Evolutionary conservation across 2,113 vertebrate species (phyloP).

Genomic region (Sylvia atricapilla): DNA sequence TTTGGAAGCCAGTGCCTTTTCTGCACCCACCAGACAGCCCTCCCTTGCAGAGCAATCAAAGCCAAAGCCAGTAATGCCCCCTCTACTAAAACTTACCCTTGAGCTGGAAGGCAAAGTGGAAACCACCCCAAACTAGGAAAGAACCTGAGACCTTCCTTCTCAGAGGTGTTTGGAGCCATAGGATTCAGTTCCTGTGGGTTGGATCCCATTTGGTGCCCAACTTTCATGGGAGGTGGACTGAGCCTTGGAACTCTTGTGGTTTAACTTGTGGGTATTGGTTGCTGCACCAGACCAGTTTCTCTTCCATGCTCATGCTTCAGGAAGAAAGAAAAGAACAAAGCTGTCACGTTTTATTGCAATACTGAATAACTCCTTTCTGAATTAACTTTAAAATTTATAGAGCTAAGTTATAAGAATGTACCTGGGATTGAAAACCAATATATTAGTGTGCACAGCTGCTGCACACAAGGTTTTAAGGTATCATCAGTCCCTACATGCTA

Average conservation of each 20-base stretch:
- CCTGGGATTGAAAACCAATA: slow-evolving; percentile 41
- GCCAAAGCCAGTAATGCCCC: neutral
- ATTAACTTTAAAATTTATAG: slow-evolving; percentile 54
- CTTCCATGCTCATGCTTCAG: neutral
- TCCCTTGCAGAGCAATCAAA: neutral
- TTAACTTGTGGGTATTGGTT: neutral
- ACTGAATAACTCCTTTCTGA: slow-evolving; percentile 40
- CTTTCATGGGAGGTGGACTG: neutral
- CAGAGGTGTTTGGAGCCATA: neutral
- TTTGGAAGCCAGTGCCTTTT: neutral
- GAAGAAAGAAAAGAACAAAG: slow-evolving; percentile 18
- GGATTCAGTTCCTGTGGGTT: neutral
- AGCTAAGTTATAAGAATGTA: slow-evolving; percentile 34
- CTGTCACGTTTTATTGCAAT: slow-evolving; percentile 46
- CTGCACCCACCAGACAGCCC: neutral
- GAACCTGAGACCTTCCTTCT: neutral
- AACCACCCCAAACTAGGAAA: neutral
- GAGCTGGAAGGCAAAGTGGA: neutral
- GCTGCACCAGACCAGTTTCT: neutral
- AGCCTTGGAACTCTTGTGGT: neutral
- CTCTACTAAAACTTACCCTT: neutral
- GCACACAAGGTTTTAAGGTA: neutral
- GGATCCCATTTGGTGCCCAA: neutral
- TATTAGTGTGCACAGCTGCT: neutral
- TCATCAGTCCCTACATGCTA: neutral